Base-by-base conservation (phyloP, 2,113 vertebrate species). In the Zosterops hypoxanthus region DNA sequence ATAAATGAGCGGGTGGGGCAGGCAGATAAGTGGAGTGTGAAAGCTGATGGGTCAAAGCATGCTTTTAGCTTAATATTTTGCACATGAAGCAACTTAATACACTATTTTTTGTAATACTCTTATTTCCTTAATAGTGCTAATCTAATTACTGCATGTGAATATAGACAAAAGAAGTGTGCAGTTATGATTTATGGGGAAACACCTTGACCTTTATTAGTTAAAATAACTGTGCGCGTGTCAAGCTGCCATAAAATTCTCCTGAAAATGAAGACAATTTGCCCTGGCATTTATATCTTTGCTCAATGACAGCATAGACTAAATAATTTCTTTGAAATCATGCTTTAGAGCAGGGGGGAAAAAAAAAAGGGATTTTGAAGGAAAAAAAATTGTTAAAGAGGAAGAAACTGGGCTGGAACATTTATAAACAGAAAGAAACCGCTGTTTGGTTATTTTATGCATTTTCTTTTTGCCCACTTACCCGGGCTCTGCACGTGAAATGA, bases 1-100 rank as follows among this genome's bases (percentile, higher is more conserved):
- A 76, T 96, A 95, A 97, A 97, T 94, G 96, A 94, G 68, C 14
- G 95, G 85, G 92, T 96, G 79, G 93, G 87, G 92, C 86, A 89
- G 89, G 75, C 82, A 97, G 96, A 97, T 79, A 96, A 96, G 95
- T 94, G 75, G 72, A 95, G 64, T 93, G 93, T 82, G 94, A 88
- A 95, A 83, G 72, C 76, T 85, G 90, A 77, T 86, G 92, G 66
- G 76, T 97, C 86, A 91, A 97, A 94, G 94, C 41, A 96, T 77
- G 72, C 86, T 97, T 98, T 98, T 88, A 87, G 66, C 87, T 97
- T 96, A 97, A 96, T 95, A 95, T 94, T 90, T 97, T 95, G 96
- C 88, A 86, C 92, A 96, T 96, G 89, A 96, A 97, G 78, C 77
- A 69, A 69, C 92, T 95, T 88, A 97, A 90, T 85, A 86, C 55